Evolutionary conservation across 2,113 vertebrate genomes (phyloP).

Genomic region (Dascyllus trimaculatus): DNA sequence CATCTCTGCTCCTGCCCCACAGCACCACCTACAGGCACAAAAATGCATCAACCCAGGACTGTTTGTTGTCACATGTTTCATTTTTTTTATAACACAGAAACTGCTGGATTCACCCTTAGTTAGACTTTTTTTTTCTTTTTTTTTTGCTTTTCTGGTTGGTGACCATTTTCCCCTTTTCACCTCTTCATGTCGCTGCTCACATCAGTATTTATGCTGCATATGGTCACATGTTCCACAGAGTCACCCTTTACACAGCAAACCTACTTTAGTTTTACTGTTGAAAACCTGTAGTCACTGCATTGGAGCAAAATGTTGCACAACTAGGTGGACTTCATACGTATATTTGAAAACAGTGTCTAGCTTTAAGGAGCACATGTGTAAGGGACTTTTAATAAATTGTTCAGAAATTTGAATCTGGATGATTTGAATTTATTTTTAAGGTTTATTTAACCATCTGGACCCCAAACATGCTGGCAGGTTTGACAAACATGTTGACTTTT

Average conservation of each 20-base stretch:
- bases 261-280: not conserved
- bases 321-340: no score
- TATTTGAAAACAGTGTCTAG: not conserved
- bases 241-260: slow-evolving; percentile 12
- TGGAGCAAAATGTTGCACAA: not conserved
- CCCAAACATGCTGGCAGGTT: no score
- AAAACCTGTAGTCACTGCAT: not conserved
- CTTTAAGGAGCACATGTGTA: no score
- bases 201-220: not conserved
- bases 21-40: slow-evolving; percentile 75
- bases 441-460: no score
- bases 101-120: not conserved
- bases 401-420: no score
- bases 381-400: no score
- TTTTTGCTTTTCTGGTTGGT: not conserved
- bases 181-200: not conserved
- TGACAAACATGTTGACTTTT: no score
- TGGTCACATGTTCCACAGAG: not conserved
- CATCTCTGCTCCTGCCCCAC: slow-evolving; percentile 84
- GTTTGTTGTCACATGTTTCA: not conserved
- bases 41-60: not conserved
- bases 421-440: no score
- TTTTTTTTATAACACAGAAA: not conserved
- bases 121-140: not conserved
- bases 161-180: not conserved